Conservation (phyloP, 2,888 invertebrate genomes). For the Prenolepis imparis region DNA sequence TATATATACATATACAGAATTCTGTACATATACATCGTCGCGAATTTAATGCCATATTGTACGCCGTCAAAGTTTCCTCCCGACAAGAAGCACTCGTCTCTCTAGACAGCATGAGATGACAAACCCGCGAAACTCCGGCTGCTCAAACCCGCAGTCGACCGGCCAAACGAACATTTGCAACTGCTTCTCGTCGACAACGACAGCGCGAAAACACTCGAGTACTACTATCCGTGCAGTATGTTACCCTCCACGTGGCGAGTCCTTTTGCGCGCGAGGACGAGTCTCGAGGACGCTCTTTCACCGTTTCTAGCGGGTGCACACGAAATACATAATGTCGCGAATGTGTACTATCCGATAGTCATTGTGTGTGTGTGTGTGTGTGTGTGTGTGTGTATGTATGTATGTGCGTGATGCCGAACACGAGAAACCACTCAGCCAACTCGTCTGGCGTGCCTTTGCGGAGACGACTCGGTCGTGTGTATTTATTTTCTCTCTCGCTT, state of each 20-base stretch:
- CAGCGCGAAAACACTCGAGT: constrained; percentile 38
- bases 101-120: background rate
- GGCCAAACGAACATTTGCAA: constrained; percentile 38
- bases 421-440: constrained; percentile 74
- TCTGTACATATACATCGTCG: background rate
- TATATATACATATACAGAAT: no score
- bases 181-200: constrained; percentile 5
- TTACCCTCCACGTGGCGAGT: constrained; percentile 19
- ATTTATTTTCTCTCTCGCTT: background rate
- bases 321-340: constrained; percentile 17
- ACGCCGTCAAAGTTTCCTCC: constrained; percentile 9
- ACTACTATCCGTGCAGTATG: background rate
- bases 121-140: background rate
- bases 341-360: background rate
- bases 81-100: constrained; percentile 14
- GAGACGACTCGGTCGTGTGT: constrained; percentile 53
- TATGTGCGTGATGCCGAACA: constrained; percentile 68
- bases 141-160: constrained; percentile 24
- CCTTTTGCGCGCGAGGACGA: constrained; percentile 10
- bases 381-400: constrained; percentile 58
- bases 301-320: constrained; percentile 39
- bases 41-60: background rate
- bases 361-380: constrained; percentile 34
- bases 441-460: constrained; percentile 59
- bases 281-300: constrained; percentile 40